Evolutionary conservation across 2,113 vertebrate genomes (phyloP).

Genomic region (Prochilodus magdalenae): DNA sequence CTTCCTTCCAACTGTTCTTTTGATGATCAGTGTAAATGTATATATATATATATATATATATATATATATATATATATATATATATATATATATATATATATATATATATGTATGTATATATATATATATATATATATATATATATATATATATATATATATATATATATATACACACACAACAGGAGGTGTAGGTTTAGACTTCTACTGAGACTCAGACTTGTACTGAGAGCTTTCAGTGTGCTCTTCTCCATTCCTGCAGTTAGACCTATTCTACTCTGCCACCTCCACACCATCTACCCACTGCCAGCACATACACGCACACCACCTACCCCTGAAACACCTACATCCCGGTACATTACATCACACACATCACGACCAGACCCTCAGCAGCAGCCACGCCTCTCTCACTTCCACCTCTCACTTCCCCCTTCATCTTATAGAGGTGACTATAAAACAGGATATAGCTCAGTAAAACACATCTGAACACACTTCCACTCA

Average conservation of each 20-base stretch:
- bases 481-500: too few relatives aligned
- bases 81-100: too few relatives aligned
- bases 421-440: not conserved
- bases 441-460: not conserved
- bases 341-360: slow-evolving; percentile 11
- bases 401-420: slow-evolving; percentile 2
- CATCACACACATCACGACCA: not conserved
- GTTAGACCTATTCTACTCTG: not conserved
- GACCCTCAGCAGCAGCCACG: not conserved
- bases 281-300: not conserved
- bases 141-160: too few relatives aligned
- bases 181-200: too few relatives aligned
- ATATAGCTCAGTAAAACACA: too few relatives aligned
- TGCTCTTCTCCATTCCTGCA: not conserved
- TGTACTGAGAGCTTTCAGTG: not conserved
- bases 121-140: too few relatives aligned
- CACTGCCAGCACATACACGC: slow-evolving; percentile 15
- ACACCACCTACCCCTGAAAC: not conserved
- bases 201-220: not conserved
- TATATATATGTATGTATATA: too few relatives aligned
- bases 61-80: too few relatives aligned
- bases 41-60: too few relatives aligned
- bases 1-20: too few relatives aligned
- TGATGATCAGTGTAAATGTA: too few relatives aligned
- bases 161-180: too few relatives aligned